Base-by-base conservation (phyloP, 2,888 invertebrate genomes). In the Xestobium rufovillosum region DNA sequence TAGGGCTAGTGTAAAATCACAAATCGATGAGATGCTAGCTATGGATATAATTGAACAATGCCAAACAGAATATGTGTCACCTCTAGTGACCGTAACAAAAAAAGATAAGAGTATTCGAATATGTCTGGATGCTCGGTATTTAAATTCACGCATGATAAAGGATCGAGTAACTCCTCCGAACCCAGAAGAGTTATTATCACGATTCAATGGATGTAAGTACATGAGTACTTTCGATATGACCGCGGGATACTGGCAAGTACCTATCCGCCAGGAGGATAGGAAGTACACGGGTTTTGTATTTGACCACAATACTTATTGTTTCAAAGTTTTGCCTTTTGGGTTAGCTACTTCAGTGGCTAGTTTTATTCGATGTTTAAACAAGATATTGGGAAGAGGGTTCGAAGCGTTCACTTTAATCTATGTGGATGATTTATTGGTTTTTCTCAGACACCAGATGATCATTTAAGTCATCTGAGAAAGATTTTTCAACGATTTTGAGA, bases 11-110 rank as follows among this genome's bases (percentile, higher is more conserved):
- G n/a, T n/a, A n/a, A n/a, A n/a, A n/a, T n/a, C n/a, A n/a, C n/a
- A n/a, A n/a, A n/a, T n/a, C n/a, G n/a, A n/a, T n/a, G n/a, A n/a
- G n/a, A n/a, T n/a, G n/a, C n/a, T n/a, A 6, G 11, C 9, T n/a
- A 27, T n/a, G 28, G 6, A n/a, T 4, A 27, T 27, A 27, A 27
- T 27, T 27, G 28, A 27, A 27, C 28, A n/a, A 6, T n/a, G n/a
- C 6, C 4, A 27, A n/a, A 27, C 28, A 6, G 28, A 27, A 27
- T 27, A n/a, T 27, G 28, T 27, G 6, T 27, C 28, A 6, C 28
- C 28, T 8, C 11, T 27, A n/a, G 11, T 12, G 6, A 27, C 28
- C n/a, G 28, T 27, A 6, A 27, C 8, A 27, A 27, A 27, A 11
- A 27, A 27, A 27, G 28, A 27, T 27, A 11, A 11, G 6, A 8